phyloP scores from a whole-genome alignment of 1,140 invertebrate species.

The Fopius arisanus region DNA sequence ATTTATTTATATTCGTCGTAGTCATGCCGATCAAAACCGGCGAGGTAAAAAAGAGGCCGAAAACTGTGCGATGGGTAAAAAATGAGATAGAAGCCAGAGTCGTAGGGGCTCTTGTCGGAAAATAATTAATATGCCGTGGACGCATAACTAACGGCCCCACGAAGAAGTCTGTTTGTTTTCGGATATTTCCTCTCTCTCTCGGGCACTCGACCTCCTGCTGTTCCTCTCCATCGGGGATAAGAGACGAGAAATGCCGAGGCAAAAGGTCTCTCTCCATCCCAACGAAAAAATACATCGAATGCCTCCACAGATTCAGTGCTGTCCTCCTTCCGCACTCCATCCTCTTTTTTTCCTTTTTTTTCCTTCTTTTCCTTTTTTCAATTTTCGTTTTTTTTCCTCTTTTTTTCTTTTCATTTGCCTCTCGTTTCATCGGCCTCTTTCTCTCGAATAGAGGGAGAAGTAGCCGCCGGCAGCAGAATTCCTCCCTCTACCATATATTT shows the following conservation, averaged over 20 bases:
- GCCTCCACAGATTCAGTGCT: constrained; percentile 27
- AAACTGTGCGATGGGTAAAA: constrained; percentile 11
- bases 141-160: constrained; percentile 53
- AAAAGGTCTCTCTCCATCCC: constrained; percentile 11
- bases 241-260: background rate
- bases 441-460: background rate
- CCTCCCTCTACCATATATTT: constrained; percentile 38
- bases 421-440: constrained; percentile 14
- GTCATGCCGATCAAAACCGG: background rate
- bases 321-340: constrained; percentile 7
- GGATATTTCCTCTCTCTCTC: constrained; percentile 39
- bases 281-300: constrained; percentile 13
- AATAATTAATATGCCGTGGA: constrained; percentile 59
- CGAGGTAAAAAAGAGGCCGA: background rate
- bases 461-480: constrained; percentile 30
- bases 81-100: constrained; percentile 9
- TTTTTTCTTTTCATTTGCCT: background rate
- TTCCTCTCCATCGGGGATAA: constrained; percentile 24
- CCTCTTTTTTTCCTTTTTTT: background rate
- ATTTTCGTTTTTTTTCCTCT: background rate
- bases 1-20: constrained; percentile 7
- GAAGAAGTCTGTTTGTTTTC: constrained; percentile 56
- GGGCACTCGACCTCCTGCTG: constrained; percentile 49
- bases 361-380: background rate
- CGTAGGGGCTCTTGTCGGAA: constrained; percentile 35